phyloP scores from a whole-genome alignment of 2,888 invertebrate genomes.

The Crioceris asparagi region DNA sequence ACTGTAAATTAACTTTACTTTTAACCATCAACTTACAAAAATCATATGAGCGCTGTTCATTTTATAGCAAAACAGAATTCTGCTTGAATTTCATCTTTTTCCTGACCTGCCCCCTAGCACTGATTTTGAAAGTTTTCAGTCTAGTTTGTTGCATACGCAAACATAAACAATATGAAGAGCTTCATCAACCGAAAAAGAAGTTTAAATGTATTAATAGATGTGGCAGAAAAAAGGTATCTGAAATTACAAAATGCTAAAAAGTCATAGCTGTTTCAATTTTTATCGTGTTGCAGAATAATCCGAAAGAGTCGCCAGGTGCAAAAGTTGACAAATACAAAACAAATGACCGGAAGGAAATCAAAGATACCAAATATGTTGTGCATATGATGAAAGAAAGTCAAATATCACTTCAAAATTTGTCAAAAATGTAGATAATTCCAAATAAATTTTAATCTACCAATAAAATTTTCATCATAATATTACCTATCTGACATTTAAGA shows the following conservation, averaged over 20 bases:
- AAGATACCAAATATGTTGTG: slow-evolving; percentile 35
- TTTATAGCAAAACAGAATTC: slow-evolving; percentile 36
- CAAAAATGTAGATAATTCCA: neutral
- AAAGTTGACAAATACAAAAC: slow-evolving; percentile 22
- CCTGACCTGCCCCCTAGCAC: slow-evolving; percentile 37
- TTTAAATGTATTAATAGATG: too few relatives aligned
- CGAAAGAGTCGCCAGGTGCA: slow-evolving; percentile 10
- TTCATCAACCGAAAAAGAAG: too few relatives aligned
- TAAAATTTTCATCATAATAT: too few relatives aligned
- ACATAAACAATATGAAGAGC: too few relatives aligned
- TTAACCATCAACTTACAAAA: neutral
- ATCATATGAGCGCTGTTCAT: too few relatives aligned
- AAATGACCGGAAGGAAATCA: slow-evolving; percentile 28
- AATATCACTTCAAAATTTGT: slow-evolving; percentile 17
- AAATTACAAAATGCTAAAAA: too few relatives aligned
- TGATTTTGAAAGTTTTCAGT: slow-evolving; percentile 28
- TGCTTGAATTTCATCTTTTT: slow-evolving; percentile 40
- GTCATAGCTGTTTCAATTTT: too few relatives aligned
- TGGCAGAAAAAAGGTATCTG: too few relatives aligned
- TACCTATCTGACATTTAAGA: too few relatives aligned
- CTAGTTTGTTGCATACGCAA: slow-evolving; percentile 32
- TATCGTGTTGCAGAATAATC: too few relatives aligned
- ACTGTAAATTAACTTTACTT: slow-evolving; percentile 21
- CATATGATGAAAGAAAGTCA: slow-evolving; percentile 32
- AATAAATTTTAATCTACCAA: too few relatives aligned